Evolutionary conservation across 2,888 invertebrate species (phyloP), one percentile per base, ranked within the genome.

Genomic region (Sminthurinus aureus): DNA sequence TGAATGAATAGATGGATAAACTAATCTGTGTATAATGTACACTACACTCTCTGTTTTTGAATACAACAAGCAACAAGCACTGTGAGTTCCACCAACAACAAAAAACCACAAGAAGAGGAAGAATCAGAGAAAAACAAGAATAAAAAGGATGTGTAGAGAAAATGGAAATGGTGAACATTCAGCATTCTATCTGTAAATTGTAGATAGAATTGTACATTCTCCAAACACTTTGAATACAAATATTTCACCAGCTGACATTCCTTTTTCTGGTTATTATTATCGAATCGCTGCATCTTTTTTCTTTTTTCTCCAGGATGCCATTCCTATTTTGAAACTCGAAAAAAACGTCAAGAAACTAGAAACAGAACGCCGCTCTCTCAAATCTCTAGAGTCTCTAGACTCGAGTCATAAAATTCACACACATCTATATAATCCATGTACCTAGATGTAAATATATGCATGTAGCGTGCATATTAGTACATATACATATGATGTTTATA

Each of bases 231-330:
- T 58, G 4, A 18, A 58, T 15, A 58, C 58, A 58, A 58, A 9
- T 58, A 58, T 58, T 58, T 58, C 58, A 58, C 58, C 58, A 58
- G 18, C 58, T 15, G 58, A 22, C 26, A 71, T 71, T 71, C 71
- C 71, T 24, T 71, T 13, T 24, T 26, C 71, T 24, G 24, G 71
- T 71, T 71, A 71, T 71, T 71, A 71, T 71, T 71, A 71, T 71
- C 71, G 22, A 26, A 71, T 71, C 0, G 58, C 26, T 71, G 12
- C 26, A 71, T 24, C n/a, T 15, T 26, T 26, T 24, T 24, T 24
- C 22, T 22, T 24, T 24, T 71, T 71, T 71, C 69, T 69, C 20
- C 18, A 69, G 69, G 20, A 22, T 69, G 20, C n/a, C n/a, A n/a
- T 22, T 69, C 69, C 69, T 69, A 69, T 69, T 69, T 69, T 69